Conservation (phyloP, 2,113 vertebrate genomes). For the Pao palembangensis region DNA sequence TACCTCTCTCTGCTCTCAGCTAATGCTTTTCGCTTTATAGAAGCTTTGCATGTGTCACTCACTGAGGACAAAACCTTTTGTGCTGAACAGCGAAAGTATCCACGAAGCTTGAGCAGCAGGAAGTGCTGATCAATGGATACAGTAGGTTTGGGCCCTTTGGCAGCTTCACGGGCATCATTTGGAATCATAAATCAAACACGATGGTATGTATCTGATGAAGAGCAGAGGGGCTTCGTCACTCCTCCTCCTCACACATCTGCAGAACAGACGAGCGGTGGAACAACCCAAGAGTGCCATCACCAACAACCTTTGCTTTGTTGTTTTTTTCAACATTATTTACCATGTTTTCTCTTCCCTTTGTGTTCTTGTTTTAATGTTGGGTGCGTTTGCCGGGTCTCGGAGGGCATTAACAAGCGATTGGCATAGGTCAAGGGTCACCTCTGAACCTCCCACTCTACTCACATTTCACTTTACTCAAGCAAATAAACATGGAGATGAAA, state of each 20-base stretch:
- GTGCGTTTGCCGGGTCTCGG: conserved; percentile 1
- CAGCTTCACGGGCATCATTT: too few relatives aligned
- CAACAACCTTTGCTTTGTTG: not conserved
- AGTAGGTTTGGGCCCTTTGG: too few relatives aligned
- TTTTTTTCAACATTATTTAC: not conserved
- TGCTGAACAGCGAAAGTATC: too few relatives aligned
- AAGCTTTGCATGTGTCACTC: conserved; percentile 21
- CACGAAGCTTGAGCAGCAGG: too few relatives aligned
- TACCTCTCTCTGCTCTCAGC: not conserved
- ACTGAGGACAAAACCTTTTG: conserved; percentile 5
- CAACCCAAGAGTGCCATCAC: conserved; percentile 10
- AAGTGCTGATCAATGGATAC: too few relatives aligned
- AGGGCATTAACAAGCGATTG: conserved; percentile 27
- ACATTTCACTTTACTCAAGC: conserved; percentile 21
- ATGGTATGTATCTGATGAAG: not conserved
- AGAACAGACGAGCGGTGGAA: conserved; percentile 5
- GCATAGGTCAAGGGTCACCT: conserved; percentile 31
- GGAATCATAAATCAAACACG: too few relatives aligned
- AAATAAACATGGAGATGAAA: conserved; percentile 8
- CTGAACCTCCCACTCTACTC: conserved; percentile 1
- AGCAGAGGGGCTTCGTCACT: not conserved
- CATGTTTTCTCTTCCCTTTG: not conserved
- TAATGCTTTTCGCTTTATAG: conserved; percentile 35
- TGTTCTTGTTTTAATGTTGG: conserved; percentile 3
- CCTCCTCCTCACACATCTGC: conserved; percentile 33